These are phyloP conservation scores for Nephrotoma guestfalica DNA, from an alignment of 2,888 invertebrate species.

Conservation along the genomic window DNA sequence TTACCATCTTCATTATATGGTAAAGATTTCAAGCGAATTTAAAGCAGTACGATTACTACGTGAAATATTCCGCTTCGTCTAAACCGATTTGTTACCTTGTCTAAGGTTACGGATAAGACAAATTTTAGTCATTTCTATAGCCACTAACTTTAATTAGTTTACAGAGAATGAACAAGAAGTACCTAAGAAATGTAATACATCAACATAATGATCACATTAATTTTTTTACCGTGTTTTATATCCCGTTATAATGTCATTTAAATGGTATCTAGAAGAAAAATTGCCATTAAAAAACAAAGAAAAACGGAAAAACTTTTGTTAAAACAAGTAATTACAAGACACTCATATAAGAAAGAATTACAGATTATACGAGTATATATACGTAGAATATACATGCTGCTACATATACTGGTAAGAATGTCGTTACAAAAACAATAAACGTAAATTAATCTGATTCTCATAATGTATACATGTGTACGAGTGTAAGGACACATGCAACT, in stretches of 20 bases:
- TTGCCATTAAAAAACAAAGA: not conserved
- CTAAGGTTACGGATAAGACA: too few relatives aligned
- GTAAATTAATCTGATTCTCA: not conserved
- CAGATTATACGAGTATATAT: not conserved
- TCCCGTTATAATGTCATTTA: not conserved
- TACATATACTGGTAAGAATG: not conserved
- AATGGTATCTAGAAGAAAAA: not conserved
- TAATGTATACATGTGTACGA: not conserved
- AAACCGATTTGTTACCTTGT: too few relatives aligned
- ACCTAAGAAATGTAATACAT: not conserved
- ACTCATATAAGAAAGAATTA: not conserved
- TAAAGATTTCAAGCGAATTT: too few relatives aligned
- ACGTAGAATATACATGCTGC: too few relatives aligned
- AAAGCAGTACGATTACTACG: too few relatives aligned
- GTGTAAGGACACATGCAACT: not conserved
- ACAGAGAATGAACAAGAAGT: not conserved
- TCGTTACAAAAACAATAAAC: not conserved
- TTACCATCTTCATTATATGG: too few relatives aligned
- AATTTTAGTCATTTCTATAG: not conserved
- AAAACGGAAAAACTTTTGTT: not conserved
- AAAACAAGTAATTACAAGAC: not conserved
- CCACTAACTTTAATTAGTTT: not conserved
- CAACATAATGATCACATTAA: not conserved
- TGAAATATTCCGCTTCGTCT: too few relatives aligned
- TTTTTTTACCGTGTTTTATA: not conserved